phyloP scores from a whole-genome alignment of 2,113 vertebrate species.

The Vulpes vulpes region DNA sequence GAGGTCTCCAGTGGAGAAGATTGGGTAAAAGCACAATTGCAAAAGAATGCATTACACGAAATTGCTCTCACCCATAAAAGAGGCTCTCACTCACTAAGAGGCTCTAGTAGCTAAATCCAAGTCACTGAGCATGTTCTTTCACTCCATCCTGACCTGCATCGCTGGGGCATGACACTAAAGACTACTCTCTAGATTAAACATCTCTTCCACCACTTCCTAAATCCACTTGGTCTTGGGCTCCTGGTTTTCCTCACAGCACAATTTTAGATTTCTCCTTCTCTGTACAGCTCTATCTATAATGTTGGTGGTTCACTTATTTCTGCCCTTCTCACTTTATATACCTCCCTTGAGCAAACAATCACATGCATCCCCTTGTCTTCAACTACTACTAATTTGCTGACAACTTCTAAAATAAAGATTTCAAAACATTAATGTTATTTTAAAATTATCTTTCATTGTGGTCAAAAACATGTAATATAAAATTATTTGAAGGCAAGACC shows the following conservation, averaged over 20 bases:
- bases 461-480: not conserved
- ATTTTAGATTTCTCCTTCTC: not conserved
- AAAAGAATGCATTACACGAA: not conserved
- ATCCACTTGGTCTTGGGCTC: not conserved
- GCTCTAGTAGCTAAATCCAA: not conserved
- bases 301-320: not conserved
- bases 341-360: not conserved
- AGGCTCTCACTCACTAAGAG: not conserved
- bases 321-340: not conserved
- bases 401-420: not conserved
- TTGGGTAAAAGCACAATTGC: not conserved
- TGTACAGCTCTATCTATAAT: not conserved
- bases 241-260: not conserved
- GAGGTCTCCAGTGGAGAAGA: not conserved
- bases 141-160: not conserved
- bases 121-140: not conserved
- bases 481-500: not conserved
- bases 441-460: conserved; percentile 35
- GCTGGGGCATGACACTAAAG: not conserved
- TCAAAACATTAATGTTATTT: not conserved
- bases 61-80: not conserved
- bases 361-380: not conserved
- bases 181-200: not conserved
- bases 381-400: not conserved
- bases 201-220: not conserved